Base-by-base conservation (phyloP, 1,140 invertebrate genomes). In the Drosophila repleta region DNA sequence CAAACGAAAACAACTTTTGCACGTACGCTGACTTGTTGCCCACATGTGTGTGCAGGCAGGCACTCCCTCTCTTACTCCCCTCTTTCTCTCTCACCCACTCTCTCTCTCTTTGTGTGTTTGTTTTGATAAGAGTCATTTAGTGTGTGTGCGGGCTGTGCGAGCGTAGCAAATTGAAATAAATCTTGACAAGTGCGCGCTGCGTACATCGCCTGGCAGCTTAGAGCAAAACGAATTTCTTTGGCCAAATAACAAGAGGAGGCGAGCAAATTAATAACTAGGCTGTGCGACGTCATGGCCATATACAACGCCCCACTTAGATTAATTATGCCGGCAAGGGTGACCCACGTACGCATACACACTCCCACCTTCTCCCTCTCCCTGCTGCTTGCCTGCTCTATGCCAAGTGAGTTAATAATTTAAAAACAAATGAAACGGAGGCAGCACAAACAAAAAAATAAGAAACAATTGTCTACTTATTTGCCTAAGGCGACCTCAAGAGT, bases 111-210 rank as follows among this genome's bases (percentile, higher is more conserved):
- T 57, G 37, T 71, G 29, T 70, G 58, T 72, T 24, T 57, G 57
- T 51, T 69, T 61, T 78, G 75, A 78, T 78, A 78, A 78, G 72
- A 78, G 66, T 71, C 57, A 78, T 74, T 77, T 71, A 57, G 46
- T 53, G 66, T 64, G 60, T 51, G 53, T 32, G 24, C 41, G 64
- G n/a, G n/a, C n/a, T 70, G 64, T 61, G 71, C 24, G 52, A 55
- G 62, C 60, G 66, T 61, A 75, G 72, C 67, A 78, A 78, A 78
- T 78, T 78, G 75, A 78, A 75, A 78, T 78, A 78, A 78, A 78
- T 78, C 75, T 75, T 78, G 76, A 75, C 76, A 78, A 78, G 76
- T 75, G 73, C 75, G 73, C 75, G 75, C 56, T 62, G 56, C 53
- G 55, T 39, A 51, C 61, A 68, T 68, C 51, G 57, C 57, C 45